Evolutionary conservation across 2,113 vertebrate species (phyloP), one percentile per base, ranked within the genome.

Genomic region (Cervus canadensis): DNA sequence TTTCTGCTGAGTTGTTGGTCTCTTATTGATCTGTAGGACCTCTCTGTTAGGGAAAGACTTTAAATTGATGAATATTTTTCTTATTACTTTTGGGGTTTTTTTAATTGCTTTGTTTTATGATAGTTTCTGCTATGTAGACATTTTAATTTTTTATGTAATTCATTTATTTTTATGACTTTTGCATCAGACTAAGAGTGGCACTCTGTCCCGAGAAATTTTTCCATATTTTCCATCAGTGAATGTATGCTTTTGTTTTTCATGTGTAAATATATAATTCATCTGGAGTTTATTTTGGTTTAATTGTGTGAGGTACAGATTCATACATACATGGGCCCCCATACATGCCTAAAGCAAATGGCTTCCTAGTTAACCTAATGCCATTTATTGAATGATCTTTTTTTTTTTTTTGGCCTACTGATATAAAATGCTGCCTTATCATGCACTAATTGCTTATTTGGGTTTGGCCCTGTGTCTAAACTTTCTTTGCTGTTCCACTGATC

Each of bases 281-380:
- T 93, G 64, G 76, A 95, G n/a, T 97, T 95, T 86, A 71, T 84
- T 92, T 92, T 82, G 50, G n/a, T 59, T 94, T 95, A 81, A 89
- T 93, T 95, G 33, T 33, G 5, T 89, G 64, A 87, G 36, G 45
- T 74, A 36, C 3, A 40, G 78, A 89, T 82, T 26, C 40, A 88
- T 28, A 40, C 1, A 28, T 54, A 85, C 48, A n/a, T 1, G 30
- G 36, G 36, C 10, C 25, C 48, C 79, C 40, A 50, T 7, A 26
- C 13, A 48, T 23, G 54, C 33, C 23, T 59, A 50, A 93, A 54
- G 64, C 25, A 57, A 59, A 52, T 60, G 50, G 33, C 64, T 89
- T 26, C 15, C 48, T 14, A 33, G 2, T 56, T 95, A 62, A 74
- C 54, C 26, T 82, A 88, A 52, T 60, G 23, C 21, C 52, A 45